A percentile compares a stretch with the other conserved stretches of the same genome.
These are phyloP conservation scores for Xylota segnis DNA, from an alignment of 2,888 invertebrate genomes.

Conservation along the genomic window DNA sequence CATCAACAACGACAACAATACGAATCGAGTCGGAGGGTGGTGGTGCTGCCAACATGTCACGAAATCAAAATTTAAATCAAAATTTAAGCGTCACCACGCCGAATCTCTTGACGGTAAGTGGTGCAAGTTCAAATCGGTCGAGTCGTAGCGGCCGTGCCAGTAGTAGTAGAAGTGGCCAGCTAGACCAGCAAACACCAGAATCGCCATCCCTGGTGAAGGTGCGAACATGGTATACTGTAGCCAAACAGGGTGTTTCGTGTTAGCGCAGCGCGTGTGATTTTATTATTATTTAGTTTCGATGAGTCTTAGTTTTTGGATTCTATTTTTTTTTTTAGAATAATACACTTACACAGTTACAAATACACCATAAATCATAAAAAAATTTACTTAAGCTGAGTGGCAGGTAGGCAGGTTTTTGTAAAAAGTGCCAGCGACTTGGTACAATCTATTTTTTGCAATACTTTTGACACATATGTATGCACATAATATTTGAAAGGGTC, in stretches of 20 bases:
- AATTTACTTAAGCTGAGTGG: conserved; percentile 1
- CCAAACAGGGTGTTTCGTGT: conserved; percentile 85
- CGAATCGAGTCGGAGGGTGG: conserved; percentile 69
- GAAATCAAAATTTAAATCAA: conserved; percentile 78
- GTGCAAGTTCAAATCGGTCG: conserved; percentile 71
- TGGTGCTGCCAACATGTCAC: conserved; percentile 40
- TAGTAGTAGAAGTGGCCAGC: conserved; percentile 73
- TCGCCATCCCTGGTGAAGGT: conserved; percentile 84
- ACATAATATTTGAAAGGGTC: too few relatives aligned
- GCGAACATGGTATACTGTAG: conserved; percentile 84
- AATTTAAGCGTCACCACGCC: conserved; percentile 75
- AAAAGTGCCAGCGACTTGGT: too few relatives aligned
- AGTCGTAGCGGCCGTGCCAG: conserved; percentile 76
- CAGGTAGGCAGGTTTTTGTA: too few relatives aligned
- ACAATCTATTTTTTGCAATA: too few relatives aligned
- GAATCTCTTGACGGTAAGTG: conserved; percentile 74
- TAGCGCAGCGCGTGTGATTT: conserved; percentile 78
- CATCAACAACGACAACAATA: conserved; percentile 74
- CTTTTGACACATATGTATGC: too few relatives aligned
- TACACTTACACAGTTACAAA: conserved; percentile 4
- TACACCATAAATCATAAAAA: not conserved
- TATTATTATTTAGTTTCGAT: conserved; percentile 21
- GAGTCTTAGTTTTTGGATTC: conserved; percentile 3
- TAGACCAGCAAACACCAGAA: conserved; percentile 80
- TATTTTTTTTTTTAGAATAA: conserved; percentile 18